Evolutionary conservation across 1,140 invertebrate genomes (phyloP), one percentile per base, ranked within the genome.

Genomic region (Drosophila littoralis): DNA sequence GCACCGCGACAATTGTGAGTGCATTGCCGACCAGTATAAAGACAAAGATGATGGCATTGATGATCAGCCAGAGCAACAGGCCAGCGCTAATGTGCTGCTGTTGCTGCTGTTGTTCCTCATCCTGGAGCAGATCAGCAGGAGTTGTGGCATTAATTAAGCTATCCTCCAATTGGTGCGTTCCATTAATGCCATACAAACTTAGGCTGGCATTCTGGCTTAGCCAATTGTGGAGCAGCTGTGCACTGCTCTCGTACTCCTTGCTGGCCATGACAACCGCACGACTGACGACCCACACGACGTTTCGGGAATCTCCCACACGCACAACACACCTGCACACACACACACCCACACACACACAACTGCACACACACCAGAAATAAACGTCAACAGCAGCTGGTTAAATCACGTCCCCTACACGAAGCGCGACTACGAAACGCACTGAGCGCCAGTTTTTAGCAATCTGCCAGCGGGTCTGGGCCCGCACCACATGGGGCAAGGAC

Each of bases 1-100:
- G 93, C 6, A 96, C 94, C 0, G 96, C 96, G 57, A 95, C 92
- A 61, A 97, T 95, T 35, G 96, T 96, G 9, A 96, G 93, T 12
- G 95, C 93, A 85, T 96, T 97, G 1, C 96, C 96, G 57, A 93
- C 93, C 7, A 96, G 77, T 58, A 96, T 96, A 15, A 94, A 84
- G 8, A 94, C 42, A 79, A 96, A 94, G 12, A 96, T 92, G n/a
- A 94, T 73, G 1, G 93, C 93, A 89, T 96, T 95, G 33, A 95
- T 91, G 64, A 94, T 93, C 75, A 94, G 93, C 95, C 95, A 95
- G 33, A 93, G 60, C 9, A 84, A 4, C 9, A 84, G 70, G 0
- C 61, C 80, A 0, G 71, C 33, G 1, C 66, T 36, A 1, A 80
- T 15, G 2, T 22, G 51, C 10, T 35, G 35, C 36, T 50, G 7